Evolutionary conservation across 1,140 invertebrate genomes (phyloP), one percentile per base, ranked within the genome.

Genomic region (Pomacea maculata): DNA sequence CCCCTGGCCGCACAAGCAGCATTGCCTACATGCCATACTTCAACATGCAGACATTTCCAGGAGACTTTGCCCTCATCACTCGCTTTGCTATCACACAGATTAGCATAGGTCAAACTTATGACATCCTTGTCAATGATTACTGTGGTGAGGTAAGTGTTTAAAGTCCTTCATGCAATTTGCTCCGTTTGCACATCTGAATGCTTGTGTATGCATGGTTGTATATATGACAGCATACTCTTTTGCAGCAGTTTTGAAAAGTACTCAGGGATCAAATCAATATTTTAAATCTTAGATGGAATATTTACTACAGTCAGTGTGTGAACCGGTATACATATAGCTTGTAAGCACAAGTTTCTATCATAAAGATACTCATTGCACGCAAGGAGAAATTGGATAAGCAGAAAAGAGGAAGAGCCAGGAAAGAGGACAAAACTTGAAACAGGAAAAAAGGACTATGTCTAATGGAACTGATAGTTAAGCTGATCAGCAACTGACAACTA

Each of bases 1-100:
- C 34, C 14, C 21, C n/a, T 15, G 73, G 73, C 54, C 15, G 14
- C 19, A 10, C 8, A 9, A 57, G n/a, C 54, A 55, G 57, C 73
- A 57, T 75, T 17, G 17, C 57, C 73, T 75, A 52, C 73, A 75
- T 75, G 52, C 73, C 73, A 2, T 75, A 75, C 73, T 75, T 57
- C 54, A 54, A 21, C 54, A 75, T 55, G 52, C 45, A 54, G 52
- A 5, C 15, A 1, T 75, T 54, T 10, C 73, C 73, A 17, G n/a
- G 57, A 8, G 55, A 57, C 17, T 75, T 75, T 55, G 73, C 73
- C 55, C n/a, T 75, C 10, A 5, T 21, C 45, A 34, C 55, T 15
- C 45, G 52, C 52, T 75, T 75, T 55, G 2, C 17, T 7, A 55
- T 75, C 54, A 21, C 34, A 52, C 19, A 57, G 29, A 57, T 4